These are phyloP conservation scores for Edolisoma coerulescens DNA, from an alignment of 2,113 vertebrate genomes.

Conservation along the genomic window DNA sequence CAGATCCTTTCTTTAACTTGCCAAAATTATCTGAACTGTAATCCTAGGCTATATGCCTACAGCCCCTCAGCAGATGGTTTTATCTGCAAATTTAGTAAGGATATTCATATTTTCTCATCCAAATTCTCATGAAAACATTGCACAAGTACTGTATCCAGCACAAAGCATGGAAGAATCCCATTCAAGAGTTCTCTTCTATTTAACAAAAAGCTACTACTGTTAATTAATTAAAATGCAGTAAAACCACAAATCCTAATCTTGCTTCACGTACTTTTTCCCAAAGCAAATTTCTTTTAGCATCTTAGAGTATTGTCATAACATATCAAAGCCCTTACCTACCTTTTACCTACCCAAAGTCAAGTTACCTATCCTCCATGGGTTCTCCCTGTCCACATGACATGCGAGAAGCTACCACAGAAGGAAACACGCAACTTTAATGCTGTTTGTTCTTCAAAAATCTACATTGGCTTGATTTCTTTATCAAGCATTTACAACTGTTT, in stretches of 20 bases:
- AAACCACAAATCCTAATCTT: background rate
- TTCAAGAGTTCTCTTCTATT: background rate
- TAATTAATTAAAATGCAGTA: background rate
- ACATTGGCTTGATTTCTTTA: background rate
- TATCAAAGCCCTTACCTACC: background rate
- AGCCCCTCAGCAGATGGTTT: background rate
- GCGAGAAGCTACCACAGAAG: background rate
- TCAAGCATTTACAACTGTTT: background rate
- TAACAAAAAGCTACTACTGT: background rate
- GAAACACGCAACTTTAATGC: background rate
- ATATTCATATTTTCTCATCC: background rate
- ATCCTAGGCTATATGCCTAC: background rate
- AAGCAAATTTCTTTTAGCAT: background rate
- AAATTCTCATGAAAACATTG: background rate
- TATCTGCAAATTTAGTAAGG: background rate
- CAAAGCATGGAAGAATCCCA: background rate
- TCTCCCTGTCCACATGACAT: background rate
- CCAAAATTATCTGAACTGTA: background rate
- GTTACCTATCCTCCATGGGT: background rate
- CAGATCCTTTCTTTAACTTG: background rate
- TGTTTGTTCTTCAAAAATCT: background rate
- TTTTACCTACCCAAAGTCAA: background rate
- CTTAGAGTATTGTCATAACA: background rate
- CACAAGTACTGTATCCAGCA: background rate
- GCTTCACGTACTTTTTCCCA: background rate